These are phyloP conservation scores for Cottus gobio DNA, from an alignment of 2,113 vertebrate species.

Conservation along the genomic window DNA sequence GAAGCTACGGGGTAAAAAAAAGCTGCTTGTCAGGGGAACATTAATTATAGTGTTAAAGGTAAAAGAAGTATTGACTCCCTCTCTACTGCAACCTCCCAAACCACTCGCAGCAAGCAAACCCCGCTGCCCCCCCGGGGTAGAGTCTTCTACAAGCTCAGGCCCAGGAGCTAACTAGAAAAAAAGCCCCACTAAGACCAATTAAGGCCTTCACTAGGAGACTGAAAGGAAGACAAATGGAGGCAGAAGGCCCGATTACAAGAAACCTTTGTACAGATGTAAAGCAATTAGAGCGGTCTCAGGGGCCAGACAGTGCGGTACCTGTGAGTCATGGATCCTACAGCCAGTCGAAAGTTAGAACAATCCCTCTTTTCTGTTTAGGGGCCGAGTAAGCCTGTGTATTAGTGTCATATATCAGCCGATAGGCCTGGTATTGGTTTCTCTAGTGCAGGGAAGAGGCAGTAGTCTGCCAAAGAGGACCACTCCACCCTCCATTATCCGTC, in stretches of 20 bases:
- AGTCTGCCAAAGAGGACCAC: slow-evolving; percentile 82
- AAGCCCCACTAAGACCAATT: slow-evolving; percentile 99
- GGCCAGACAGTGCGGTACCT: slow-evolving; percentile 89
- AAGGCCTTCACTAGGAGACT: slow-evolving; percentile 95
- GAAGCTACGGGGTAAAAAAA: slow-evolving; percentile 68
- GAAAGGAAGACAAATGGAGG: slow-evolving; percentile 99
- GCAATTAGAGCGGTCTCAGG: slow-evolving; percentile 97
- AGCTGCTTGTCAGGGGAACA: slow-evolving; percentile 87
- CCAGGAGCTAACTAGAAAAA: slow-evolving; percentile 89
- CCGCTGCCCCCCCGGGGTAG: slow-evolving; percentile 83
- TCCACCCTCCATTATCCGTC: slow-evolving; percentile 80
- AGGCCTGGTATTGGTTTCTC: slow-evolving; percentile 85
- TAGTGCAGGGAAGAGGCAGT: slow-evolving; percentile 83
- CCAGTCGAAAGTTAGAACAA: slow-evolving; percentile 94
- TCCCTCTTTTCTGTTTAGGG: slow-evolving; percentile 90
- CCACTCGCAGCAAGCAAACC: slow-evolving; percentile 77
- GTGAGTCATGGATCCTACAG: slow-evolving; percentile 91
- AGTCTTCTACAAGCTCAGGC: slow-evolving; percentile 86
- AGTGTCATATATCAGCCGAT: slow-evolving; percentile 92
- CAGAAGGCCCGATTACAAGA: slow-evolving; percentile 97
- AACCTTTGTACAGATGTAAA: slow-evolving; percentile 99
- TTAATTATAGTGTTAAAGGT: slow-evolving; percentile 97
- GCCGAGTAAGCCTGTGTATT: slow-evolving; percentile 90
- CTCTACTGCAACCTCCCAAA: slow-evolving; percentile 79
- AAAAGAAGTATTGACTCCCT: slow-evolving; percentile 92